These are phyloP conservation scores for Aleiodes testaceus DNA, from an alignment of 2,888 invertebrate genomes.

Conservation along the genomic window DNA sequence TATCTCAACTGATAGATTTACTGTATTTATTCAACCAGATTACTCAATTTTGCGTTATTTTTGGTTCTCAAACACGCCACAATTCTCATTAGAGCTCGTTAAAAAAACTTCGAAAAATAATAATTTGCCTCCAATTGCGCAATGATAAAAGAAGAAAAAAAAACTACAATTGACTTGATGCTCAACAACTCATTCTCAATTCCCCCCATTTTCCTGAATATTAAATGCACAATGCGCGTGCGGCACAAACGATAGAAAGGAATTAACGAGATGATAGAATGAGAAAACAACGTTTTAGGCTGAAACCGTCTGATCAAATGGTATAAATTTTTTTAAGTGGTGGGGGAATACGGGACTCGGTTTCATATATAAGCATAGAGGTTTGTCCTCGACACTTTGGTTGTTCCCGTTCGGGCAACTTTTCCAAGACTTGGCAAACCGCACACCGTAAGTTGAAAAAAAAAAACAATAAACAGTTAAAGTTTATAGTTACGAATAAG, in stretches of 20 bases:
- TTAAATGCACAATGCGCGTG: too few species aligned
- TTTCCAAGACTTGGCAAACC: slow-evolving; percentile 67
- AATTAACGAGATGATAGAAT: slow-evolving; percentile 29
- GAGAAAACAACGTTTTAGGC: slow-evolving; percentile 39
- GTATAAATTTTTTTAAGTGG: slow-evolving; percentile 38
- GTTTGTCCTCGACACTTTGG: slow-evolving; percentile 60
- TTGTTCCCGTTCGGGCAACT: slow-evolving; percentile 71
- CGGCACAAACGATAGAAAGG: too few species aligned
- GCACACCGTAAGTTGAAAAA: slow-evolving; percentile 62
- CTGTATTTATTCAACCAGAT: not conserved
- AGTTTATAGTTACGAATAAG: not conserved
- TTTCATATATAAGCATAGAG: slow-evolving; percentile 68
- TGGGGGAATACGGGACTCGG: slow-evolving; percentile 42
- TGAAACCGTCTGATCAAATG: slow-evolving; percentile 43
- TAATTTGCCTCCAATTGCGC: too few species aligned
- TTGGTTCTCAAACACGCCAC: not conserved
- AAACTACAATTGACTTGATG: not conserved
- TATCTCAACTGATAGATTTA: not conserved
- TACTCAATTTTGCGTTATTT: not conserved
- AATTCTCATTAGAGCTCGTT: not conserved
- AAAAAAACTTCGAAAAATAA: too few species aligned
- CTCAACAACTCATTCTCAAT: not conserved
- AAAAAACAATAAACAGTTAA: not conserved
- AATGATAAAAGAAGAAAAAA: not conserved
- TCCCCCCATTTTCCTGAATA: too few species aligned